Evolutionary conservation across 1,140 invertebrate genomes (phyloP), one percentile per base, ranked within the genome.

Genomic region (Venturia canescens): DNA sequence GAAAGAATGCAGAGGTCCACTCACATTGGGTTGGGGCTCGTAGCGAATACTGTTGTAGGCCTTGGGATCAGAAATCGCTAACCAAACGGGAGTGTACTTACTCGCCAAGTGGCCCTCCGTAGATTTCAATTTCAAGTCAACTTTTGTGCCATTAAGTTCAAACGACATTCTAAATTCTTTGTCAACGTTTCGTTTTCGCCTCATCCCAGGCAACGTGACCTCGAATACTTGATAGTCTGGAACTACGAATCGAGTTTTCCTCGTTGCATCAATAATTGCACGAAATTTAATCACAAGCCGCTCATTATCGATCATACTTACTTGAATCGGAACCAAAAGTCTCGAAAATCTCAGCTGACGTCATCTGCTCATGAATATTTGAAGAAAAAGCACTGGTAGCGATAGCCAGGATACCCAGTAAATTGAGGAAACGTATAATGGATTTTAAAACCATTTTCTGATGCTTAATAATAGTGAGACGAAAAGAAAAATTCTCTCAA

Each of bases 351-450:
- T 57, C 53, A 18, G 4, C 18, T 1, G 53, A 23, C 3, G 53
- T 57, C 53, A 57, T 57, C 21, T 57, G 18, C 53, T 57, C 53
- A 9, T 57, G 53, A 57, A 57, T 57, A 57, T 57, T 57, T 13
- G 53, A n/a, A 5, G 3, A n/a, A 23, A 57, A 57, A 57, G 53
- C 53, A 1, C 6, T 21, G 7, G 21, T n/a, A 18, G 53, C 0
- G 21, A 6, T 3, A 9, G 21, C 53, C 1, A 57, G 5, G 9
- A 57, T 57, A n/a, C 21, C 53, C 21, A 57, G 1, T 57, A 57
- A 18, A n/a, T 3, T 57, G 53, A 57, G 53, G 1, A 57, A 3
- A 21, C n/a, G 21, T 3, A 57, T n/a, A 0, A 57, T 9, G 4
- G 4, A 21, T 57, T 57, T 57, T n/a, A 57, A n/a, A 57, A 9